Evolutionary conservation across 2,888 invertebrate species (phyloP), one percentile per base, ranked within the genome.

Genomic region (Caenorhabditis angaria): DNA sequence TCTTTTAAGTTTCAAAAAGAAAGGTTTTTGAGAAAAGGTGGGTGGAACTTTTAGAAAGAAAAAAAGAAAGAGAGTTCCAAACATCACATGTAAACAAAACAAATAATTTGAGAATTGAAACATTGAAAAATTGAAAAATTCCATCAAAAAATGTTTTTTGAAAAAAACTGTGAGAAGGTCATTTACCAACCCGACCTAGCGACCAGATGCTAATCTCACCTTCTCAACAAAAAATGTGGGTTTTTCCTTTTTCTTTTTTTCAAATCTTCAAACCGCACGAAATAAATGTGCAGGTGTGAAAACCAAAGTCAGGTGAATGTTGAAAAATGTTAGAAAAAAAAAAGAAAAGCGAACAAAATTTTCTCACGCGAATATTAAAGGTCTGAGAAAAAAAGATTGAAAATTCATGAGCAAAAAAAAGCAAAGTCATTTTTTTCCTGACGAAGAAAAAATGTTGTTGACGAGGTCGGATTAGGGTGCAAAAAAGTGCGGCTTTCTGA

Each of bases 181-280:
- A 41, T 41, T 41, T 14, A 18, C 41, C n/a, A n/a, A n/a, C n/a
- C n/a, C n/a, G n/a, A n/a, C n/a, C n/a, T n/a, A 41, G 14, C 41
- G 41, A 41, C 41, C 41, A 41, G 41, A 41, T 41, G 41, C 41
- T 41, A 41, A 41, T 41, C 41, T 41, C 41, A 41, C 14, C 41
- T n/a, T n/a, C n/a, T n/a, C n/a, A n/a, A n/a, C 41, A 41, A 12
- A 41, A 6, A 41, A 41, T 41, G 41, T 41, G 41, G 2, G 41
- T 41, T 14, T 41, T 41, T 14, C 18, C 14, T 41, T 41, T 41
- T 32, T 32, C 32, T 32, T 10, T 32, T 32, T 41, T 41, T 41
- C 8, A 14, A 41, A 41, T 18, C 41, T 18, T 12, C 41, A 41
- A 41, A 41, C 10, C 14, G 41, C 18, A 12, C 3, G 41, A 41